phyloP scores from a whole-genome alignment of 2,888 invertebrate genomes.

The Opisthograptis luteolata region DNA sequence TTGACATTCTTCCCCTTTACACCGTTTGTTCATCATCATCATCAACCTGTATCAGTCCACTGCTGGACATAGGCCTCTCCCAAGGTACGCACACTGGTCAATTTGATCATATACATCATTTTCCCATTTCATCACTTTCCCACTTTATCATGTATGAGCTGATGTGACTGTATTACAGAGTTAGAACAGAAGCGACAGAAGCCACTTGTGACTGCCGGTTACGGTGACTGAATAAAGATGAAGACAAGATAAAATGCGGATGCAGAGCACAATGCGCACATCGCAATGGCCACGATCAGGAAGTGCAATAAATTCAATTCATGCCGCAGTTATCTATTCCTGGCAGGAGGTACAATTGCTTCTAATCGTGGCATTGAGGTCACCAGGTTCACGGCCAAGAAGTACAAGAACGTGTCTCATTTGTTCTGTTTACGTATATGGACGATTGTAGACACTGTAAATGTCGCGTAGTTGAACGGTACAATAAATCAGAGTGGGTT shows the following conservation, averaged over 20 bases:
- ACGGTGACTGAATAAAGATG: conserved; percentile 11
- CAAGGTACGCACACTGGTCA: no score
- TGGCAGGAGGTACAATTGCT: conserved; percentile 54
- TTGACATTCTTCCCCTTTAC: no score
- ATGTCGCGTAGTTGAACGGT: no score
- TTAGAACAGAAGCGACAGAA: background rate
- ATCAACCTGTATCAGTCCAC: no score
- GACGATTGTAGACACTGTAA: background rate
- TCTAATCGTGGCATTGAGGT: conserved; percentile 58
- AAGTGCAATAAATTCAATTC: conserved; percentile 50
- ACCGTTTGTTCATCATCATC: no score
- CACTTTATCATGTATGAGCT: no score
- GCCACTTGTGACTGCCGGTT: background rate
- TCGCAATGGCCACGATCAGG: conserved; percentile 31
- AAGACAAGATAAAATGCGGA: conserved; percentile 10
- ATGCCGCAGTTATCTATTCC: conserved; percentile 51
- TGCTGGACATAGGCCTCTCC: no score
- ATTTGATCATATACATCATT: no score
- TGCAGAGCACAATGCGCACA: conserved; percentile 32
- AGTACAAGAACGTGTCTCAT: conserved; percentile 46
- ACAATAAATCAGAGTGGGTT: no score
- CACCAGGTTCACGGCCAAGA: conserved; percentile 64
- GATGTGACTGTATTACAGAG: no score
- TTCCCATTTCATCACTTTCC: no score
- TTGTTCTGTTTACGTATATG: background rate